Base-by-base conservation (phyloP, 2,888 invertebrate genomes). In the Linyphia triangularis region DNA sequence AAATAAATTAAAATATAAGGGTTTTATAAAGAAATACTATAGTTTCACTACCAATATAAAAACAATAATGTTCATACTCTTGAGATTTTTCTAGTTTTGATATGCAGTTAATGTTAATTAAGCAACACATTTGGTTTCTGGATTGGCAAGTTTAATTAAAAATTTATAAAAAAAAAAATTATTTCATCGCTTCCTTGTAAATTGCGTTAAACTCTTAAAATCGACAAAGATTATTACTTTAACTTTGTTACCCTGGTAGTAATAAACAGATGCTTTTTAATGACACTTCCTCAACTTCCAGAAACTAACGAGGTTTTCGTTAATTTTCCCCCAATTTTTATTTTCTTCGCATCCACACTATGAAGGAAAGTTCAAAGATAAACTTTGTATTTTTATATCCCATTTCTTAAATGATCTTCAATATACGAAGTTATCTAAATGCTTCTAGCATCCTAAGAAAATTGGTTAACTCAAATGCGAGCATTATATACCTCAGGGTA, bases 241-340 rank as follows among this genome's bases (percentile, higher is more conserved):
- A 37, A 33, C 63, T 77, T 77, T 63, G 61, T 16, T 51, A 63
- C 61, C 77, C 16, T 37, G 77, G 37, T 33, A n/a, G 40, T 61
- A 63, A 40, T 77, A 77, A 61, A 77, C 40, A 63, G 77, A 37
- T n/a, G 26, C 33, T 37, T 77, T 77, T 77, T 77, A 77, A 77
- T 77, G 77, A 77, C 33, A 37, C 37, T 28, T 2, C 37, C 37
- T 37, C 33, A 77, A 77, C 61, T 77, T 77, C 37, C 63, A 26
- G 13, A 37, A 40, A 77, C 77, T 63, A 77, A 77, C 63, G 63
- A 63, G 61, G 24, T 40, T 37, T 61, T 26, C n/a, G 77, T 37
- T 77, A 77, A 77, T 77, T 77, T 77, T 61, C 33, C 63, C 51
- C 43, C 43, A 72, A 43, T 72, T 65, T 7, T 9, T 28, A 30